Percentiles rank a stretch among this genome's conserved stretches.
These are phyloP conservation scores for Leptopilina clavipes DNA, from an alignment of 1,140 invertebrate species.

Conservation along the genomic window DNA sequence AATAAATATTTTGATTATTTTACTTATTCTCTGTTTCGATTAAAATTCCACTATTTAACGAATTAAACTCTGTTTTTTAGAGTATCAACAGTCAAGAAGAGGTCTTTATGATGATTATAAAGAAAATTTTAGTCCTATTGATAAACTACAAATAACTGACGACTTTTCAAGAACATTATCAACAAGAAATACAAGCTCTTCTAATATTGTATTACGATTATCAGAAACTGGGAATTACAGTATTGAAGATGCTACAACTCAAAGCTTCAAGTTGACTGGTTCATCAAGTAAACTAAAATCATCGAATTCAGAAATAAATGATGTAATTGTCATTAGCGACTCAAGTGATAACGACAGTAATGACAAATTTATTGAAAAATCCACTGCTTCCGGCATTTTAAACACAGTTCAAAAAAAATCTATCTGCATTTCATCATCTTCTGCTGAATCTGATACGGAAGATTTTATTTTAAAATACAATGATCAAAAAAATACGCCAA, in stretches of 20 bases:
- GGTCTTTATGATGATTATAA: neutral
- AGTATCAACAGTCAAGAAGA: neutral
- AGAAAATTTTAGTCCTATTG: neutral
- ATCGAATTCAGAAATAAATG: slow-evolving; percentile 32
- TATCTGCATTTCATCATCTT: slow-evolving; percentile 2
- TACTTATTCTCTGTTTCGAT: no score
- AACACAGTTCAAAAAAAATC: neutral
- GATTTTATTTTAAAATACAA: slow-evolving; percentile 12
- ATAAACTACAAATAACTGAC: neutral
- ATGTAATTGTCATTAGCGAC: slow-evolving; percentile 57
- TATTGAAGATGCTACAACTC: slow-evolving; percentile 39
- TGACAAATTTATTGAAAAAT: neutral
- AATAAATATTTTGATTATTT: no score
- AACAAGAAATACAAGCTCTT: slow-evolving; percentile 35
- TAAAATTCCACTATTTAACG: no score
- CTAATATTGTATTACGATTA: slow-evolving; percentile 51
- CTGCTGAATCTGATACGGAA: neutral
- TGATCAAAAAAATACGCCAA: neutral
- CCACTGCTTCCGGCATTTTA: neutral
- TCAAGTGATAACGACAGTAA: slow-evolving; percentile 48
- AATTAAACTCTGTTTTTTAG: neutral
- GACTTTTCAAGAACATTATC: neutral
- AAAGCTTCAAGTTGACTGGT: neutral
- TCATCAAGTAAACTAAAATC: slow-evolving; percentile 34
- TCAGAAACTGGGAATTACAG: slow-evolving; percentile 44